Evolutionary conservation across 2,113 vertebrate genomes (phyloP).

Genomic region (Notiomystis cincta): DNA sequence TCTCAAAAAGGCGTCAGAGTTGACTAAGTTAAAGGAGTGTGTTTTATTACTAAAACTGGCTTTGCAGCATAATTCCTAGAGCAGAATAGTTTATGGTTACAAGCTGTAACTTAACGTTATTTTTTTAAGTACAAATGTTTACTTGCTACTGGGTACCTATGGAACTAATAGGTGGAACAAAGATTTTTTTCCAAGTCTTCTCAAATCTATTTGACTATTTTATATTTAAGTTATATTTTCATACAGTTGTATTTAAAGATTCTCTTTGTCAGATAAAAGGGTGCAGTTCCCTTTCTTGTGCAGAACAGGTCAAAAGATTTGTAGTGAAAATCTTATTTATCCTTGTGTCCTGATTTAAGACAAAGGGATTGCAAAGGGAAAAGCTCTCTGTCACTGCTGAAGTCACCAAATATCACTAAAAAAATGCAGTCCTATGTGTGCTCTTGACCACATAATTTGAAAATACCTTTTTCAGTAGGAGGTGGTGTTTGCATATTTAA

Average conservation of each 20-base stretch:
- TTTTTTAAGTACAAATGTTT: slow-evolving; percentile 75
- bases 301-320: slow-evolving; percentile 34
- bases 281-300: slow-evolving; percentile 24
- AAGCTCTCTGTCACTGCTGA: neutral
- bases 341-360: slow-evolving; percentile 4
- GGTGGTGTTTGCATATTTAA: neutral
- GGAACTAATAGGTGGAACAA: slow-evolving; percentile 72
- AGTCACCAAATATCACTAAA: slow-evolving; percentile 7
- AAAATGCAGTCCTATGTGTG: neutral
- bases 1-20: slow-evolving; percentile 37
- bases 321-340: slow-evolving; percentile 9
- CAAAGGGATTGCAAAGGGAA: neutral
- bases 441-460: neutral
- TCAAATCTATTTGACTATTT: slow-evolving; percentile 77
- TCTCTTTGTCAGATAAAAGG: slow-evolving; percentile 67
- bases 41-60: slow-evolving; percentile 71
- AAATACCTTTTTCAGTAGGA: neutral
- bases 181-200: slow-evolving; percentile 75
- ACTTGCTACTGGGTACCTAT: slow-evolving; percentile 70
- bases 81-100: slow-evolving; percentile 68
- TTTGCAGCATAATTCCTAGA: slow-evolving; percentile 74
- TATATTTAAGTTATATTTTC: slow-evolving; percentile 86
- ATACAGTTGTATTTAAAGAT: slow-evolving; percentile 80
- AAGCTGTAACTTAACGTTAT: slow-evolving; percentile 72
- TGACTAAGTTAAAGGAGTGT: slow-evolving; percentile 44